phyloP scores from a whole-genome alignment of 23 tunicate genomes.

The Styela clava region DNA sequence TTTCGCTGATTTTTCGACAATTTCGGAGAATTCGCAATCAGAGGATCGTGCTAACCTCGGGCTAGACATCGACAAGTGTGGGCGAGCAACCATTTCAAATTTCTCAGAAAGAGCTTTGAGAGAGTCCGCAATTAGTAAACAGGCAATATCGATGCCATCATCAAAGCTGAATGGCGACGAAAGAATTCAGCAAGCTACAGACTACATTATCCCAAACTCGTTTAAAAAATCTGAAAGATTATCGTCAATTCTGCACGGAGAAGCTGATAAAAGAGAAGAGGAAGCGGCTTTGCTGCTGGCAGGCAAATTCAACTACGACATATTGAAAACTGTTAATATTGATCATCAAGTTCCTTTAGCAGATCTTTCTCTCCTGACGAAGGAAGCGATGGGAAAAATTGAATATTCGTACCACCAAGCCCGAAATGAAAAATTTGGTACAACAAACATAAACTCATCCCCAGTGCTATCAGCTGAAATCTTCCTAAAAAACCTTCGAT shows the following conservation, averaged over 20 bases:
- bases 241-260: not conserved
- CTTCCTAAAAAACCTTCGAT: not conserved
- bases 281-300: conserved; percentile 11
- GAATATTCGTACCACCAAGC: not conserved
- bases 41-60: not conserved
- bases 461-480: not conserved
- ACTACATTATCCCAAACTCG: not conserved
- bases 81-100: not conserved
- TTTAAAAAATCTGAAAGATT: not conserved
- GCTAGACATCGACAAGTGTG: not conserved
- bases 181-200: not conserved
- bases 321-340: not conserved
- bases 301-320: conserved; percentile 7
- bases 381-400: not conserved
- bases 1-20: not conserved
- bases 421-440: not conserved
- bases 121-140: not conserved
- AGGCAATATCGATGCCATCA: not conserved
- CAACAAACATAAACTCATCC: not conserved
- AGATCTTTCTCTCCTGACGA: not conserved
- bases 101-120: not conserved
- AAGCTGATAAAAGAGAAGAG: not conserved
- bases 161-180: not conserved
- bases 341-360: not conserved
- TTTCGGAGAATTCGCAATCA: not conserved